phyloP scores from a whole-genome alignment of 2,797 vertebrate species.

The Danio albolineatus region DNA sequence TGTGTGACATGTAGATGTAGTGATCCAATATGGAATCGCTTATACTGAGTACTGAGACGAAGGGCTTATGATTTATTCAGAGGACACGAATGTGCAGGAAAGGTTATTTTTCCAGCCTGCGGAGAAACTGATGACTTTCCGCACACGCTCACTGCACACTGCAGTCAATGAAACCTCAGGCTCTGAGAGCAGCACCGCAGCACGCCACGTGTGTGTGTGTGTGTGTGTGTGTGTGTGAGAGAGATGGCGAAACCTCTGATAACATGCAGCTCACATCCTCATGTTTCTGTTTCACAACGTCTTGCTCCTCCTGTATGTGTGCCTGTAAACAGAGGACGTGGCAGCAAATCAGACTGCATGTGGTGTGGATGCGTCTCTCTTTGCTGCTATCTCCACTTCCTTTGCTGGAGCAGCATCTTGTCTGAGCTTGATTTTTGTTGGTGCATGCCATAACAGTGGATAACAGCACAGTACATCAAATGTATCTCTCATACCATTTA shows the following conservation, averaged over 20 bases:
- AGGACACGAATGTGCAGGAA: conserved; percentile 45
- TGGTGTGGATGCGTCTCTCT: conserved; percentile 35
- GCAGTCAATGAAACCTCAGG: conserved; percentile 61
- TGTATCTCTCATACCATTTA: too few relatives aligned
- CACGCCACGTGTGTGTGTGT: conserved; percentile 23
- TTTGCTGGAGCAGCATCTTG: neutral
- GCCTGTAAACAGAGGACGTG: conserved; percentile 54
- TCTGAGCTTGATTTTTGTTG: neutral
- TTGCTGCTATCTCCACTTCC: conserved; percentile 30
- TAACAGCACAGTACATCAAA: too few relatives aligned
- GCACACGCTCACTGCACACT: conserved; percentile 53
- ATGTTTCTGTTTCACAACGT: conserved; percentile 47
- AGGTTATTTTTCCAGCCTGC: conserved; percentile 48
- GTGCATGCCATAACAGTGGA: neutral
- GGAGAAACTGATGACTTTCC: conserved; percentile 61
- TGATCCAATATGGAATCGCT: conserved; percentile 51
- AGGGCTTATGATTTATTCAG: conserved; percentile 58
- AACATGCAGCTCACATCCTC: conserved; percentile 26
- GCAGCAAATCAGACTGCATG: conserved; percentile 34
- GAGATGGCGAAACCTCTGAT: conserved; percentile 4
- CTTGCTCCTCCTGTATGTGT: conserved; percentile 46
- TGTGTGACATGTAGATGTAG: conserved; percentile 48
- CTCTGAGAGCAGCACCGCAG: neutral
- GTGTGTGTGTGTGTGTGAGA: conserved; percentile 29
- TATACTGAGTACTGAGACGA: conserved; percentile 45